Evolutionary conservation across 2,797 vertebrate species (phyloP), one percentile per base, ranked within the genome.

Genomic region (Thripadectes ignobilis): DNA sequence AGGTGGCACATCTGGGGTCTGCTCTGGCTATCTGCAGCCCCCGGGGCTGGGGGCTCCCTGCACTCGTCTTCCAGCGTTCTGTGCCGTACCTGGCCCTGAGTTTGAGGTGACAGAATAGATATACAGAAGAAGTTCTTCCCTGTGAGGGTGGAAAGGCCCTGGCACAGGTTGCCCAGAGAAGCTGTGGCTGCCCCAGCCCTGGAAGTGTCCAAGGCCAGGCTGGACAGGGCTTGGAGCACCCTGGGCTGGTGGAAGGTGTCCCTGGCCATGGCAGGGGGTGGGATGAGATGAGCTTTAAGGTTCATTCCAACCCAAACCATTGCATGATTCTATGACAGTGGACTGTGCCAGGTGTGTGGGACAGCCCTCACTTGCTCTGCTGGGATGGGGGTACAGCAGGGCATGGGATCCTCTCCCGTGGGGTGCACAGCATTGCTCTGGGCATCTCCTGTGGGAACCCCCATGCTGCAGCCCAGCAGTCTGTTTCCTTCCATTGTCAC

Each of bases 31-130:
- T 17, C 34, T 58, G n/a, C 55, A 58, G 14, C 15, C n/a, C n/a
- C 23, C 57, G 18, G 34, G 55, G 23, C 7, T 14, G 9, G 22
- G n/a, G 55, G 9, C 36, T 61, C 57, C 65, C 32, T 15, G 6
- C 4, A 1, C 71, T 48, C 4, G 0, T 22, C 26, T 21, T 27
- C 78, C 74, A 18, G n/a, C 3, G 0, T 5, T 49, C 62, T 16
- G 34, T 1, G 0, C 38, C 5, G 22, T 12, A 14, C n/a, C 52
- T 1, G 2, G 38, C 30, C 11, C 57, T 38, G 29, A 2, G 2
- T 6, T 9, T 2, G 62, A 54, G 67, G 52, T 30, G 68, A 46
- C 72, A 61, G 68, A 58, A 59, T 10, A 30, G 5, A 6, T 2
- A 3, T 13, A 4, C 9, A 5, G 39, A 22, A 74, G 34, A 62